Evolutionary conservation across 2,797 vertebrate genomes (phyloP), one percentile per base, ranked within the genome.

Genomic region (Babyrousa celebensis): DNA sequence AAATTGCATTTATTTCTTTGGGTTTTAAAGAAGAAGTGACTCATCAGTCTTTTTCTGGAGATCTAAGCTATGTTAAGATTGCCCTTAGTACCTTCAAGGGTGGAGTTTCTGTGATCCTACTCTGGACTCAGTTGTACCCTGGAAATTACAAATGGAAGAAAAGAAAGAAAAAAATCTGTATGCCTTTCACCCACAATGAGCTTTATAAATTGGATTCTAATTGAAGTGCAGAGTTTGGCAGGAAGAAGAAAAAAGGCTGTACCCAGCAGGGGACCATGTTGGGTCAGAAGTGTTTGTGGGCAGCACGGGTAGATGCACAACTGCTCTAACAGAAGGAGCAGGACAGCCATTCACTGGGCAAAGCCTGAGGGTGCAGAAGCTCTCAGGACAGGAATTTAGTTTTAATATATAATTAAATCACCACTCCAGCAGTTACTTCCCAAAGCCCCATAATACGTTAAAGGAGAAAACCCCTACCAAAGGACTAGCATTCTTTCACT

Each of bases 21-120:
- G 12, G n/a, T 80, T 65, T 85, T 74, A 92, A 90, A 74, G 18
- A 74, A 91, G 36, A 6, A 74, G 23, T 6, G 15, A 27, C 58
- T 85, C 67, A 25, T 56, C 36, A 11, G 2, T 29, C n/a, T 60
- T 91, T 95, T 94, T 70, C 68, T 94, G 62, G 82, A 83, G 58
- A 32, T 3, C 14, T 48, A 11, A 21, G 10, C 2, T 29, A 2
- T 70, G 1, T 78, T 58, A 48, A 32, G 27, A 56, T 9, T 43
- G 48, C 20, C 48, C 56, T 36, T 58, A 17, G 9, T 54, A 15
- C 27, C 58, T 94, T 94, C 68, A 78, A 65, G 62, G 72, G 29
- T 63, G 43, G 52, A 27, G 17, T 5, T 7, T 84, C 54, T 40
- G 25, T 71, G 6, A 29, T 67, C 32, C 29, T 72, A 5, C 80